Base-by-base conservation (phyloP, 2,888 invertebrate species). In the Drosophila engyochracea region DNA sequence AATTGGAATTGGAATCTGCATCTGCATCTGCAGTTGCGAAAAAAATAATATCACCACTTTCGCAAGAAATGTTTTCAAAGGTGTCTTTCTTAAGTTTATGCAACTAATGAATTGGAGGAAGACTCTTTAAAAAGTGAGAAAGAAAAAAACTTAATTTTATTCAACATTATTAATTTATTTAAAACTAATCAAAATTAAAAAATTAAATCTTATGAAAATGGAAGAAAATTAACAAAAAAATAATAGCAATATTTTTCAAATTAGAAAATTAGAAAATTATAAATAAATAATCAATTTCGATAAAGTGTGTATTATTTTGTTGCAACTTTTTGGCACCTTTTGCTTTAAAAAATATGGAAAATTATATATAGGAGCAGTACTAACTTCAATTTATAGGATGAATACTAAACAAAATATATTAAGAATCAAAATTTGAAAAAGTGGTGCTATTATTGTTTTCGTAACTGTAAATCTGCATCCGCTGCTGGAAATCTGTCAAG, bases 1-100 rank as follows among this genome's bases (percentile, higher is more conserved):
- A 79, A 81, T 72, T 83, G 61, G 44, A 81, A 51, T 66, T 51
- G 62, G 49, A 62, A 60, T 54, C 41, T 39, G n/a, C 22, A 57
- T 64, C 58, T 47, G 47, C 67, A 70, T 44, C 59, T 41, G 22
- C 44, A 44, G 22, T 47, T 47, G 47, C 47, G 4, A 9, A 16
- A 16, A 25, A 16, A 47, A 47, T 25, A 25, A 47, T 47, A 25
- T 16, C 6, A 6, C 12, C 30, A 6, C 30, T 52, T 6, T n/a
- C 12, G 4, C 47, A 25, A 16, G 25, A 47, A 25, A 25, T 25
- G 25, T 25, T 25, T 4, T 16, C 7, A 25, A 47, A 25, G 2
- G 14, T 7, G 14, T 22, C 22, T 47, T 22, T 47, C 47, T 25
- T 25, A 22, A 47, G 22, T 14, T 4, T 22, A 4, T 22, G 22